Conservation (phyloP, 2,113 vertebrate species). For the Alligator mississippiensis region DNA sequence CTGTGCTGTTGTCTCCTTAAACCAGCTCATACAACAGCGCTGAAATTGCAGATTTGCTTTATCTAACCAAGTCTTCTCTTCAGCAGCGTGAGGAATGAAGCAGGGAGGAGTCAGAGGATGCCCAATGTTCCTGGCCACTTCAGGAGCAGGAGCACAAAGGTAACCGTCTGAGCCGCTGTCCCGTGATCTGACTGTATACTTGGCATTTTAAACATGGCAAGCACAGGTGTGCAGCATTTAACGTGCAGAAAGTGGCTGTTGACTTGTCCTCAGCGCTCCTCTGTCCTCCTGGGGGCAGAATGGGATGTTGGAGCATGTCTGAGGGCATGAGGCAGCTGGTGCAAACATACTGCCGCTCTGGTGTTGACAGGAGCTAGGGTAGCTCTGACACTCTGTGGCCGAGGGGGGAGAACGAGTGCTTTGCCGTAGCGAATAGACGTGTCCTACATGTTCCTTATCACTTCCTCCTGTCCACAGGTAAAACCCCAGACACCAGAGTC, state of each 20-base stretch:
- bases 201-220: too few relatives aligned
- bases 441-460: too few relatives aligned
- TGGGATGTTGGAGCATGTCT: too few relatives aligned
- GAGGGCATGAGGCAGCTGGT: not conserved
- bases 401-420: too few relatives aligned
- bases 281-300: not conserved
- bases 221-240: too few relatives aligned
- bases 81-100: not conserved
- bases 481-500: slow-evolving; percentile 54
- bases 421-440: too few relatives aligned
- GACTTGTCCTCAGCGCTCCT: too few relatives aligned
- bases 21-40: not conserved
- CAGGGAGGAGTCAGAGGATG: not conserved
- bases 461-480: slow-evolving; percentile 40
- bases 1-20: not conserved
- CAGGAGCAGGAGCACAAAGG: slow-evolving; percentile 59
- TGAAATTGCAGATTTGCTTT: accelerated
- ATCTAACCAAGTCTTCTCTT: not conserved
- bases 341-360: not conserved
- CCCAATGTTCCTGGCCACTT: not conserved
- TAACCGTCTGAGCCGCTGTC: not conserved
- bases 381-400: not conserved
- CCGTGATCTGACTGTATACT: too few relatives aligned
- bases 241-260: too few relatives aligned
- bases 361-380: not conserved